Evolutionary conservation across 2,113 vertebrate genomes (phyloP), one percentile per base, ranked within the genome.

Genomic region (Myrmecophaga tridactyla): DNA sequence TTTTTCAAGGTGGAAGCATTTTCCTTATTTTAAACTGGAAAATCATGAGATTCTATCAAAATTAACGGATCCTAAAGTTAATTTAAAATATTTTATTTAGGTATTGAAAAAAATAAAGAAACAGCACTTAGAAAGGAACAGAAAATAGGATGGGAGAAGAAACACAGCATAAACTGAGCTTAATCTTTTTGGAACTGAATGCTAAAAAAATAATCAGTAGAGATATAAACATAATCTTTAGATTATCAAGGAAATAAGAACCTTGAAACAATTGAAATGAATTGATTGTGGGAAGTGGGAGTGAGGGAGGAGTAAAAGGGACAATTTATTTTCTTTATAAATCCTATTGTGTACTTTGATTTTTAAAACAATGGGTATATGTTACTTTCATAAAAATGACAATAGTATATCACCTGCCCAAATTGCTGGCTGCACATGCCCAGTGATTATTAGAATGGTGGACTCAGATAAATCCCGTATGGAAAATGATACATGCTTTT

Each of bases 241-340:
- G n/a, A n/a, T n/a, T n/a, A n/a, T 25, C 70, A 34, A 89, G 73
- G 14, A 62, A 83, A 58, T 34, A 39, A 2, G 46, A 48, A 48
- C 7, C 46, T 48, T 11, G 11, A 60, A 88, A 63, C 29, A 53
- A 76, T 69, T 60, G 39, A 60, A 83, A 73, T 53, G 10, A 69
- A 3, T 63, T 88, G 36, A 34, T 63, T 72, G 70, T 70, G 2
- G 23, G 9, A 89, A 78, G 41, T 43, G 1, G 3, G n/a, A 15
- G 4, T 2, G 25, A 23, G 13, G 13, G 5, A 43, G 20, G 46
- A 34, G 7, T 1, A 13, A 9, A 69, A 41, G 21, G 1, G 29
- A 41, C 11, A 60, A 7, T 25, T 48, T 12, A 8, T 87, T 87
- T 60, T 76, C 39, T 29, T 48, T 87, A 67, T 69, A 51, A 69